A percentile compares a stretch with the other conserved stretches of the same genome.
Evolutionary conservation across 2,113 vertebrate genomes (phyloP).

Genomic region (Chauna torquata): DNA sequence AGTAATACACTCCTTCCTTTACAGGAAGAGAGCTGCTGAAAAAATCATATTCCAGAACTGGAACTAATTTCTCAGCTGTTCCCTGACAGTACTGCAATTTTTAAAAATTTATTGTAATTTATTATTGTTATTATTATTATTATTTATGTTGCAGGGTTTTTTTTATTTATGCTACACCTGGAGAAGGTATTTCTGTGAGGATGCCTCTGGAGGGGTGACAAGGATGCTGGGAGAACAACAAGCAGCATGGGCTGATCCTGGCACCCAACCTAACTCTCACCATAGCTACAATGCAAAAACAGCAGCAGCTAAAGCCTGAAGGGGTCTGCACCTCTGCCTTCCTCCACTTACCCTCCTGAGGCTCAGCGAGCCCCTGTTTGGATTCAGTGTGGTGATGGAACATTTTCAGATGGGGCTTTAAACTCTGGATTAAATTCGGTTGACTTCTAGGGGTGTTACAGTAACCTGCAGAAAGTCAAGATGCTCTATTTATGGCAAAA

Average conservation of each 20-base stretch:
- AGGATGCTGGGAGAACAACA: background rate
- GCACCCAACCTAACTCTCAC: conserved; percentile 44
- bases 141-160: background rate
- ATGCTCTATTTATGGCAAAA: conserved; percentile 45
- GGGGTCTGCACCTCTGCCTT: background rate
- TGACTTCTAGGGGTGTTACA: conserved; percentile 81
- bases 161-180: background rate
- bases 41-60: background rate
- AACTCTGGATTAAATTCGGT: conserved; percentile 83
- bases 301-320: conserved; percentile 48
- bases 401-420: conserved; percentile 81
- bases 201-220: background rate
- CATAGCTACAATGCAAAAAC: background rate
- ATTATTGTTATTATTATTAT: background rate
- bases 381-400: conserved; percentile 70
- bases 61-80: background rate
- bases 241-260: background rate
- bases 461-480: conserved; percentile 82
- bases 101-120: background rate
- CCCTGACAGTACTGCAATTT: background rate
- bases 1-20: background rate
- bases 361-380: conserved; percentile 69
- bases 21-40: background rate
- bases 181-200: background rate
- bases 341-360: conserved; percentile 82